A percentile compares a stretch with the other conserved stretches of the same genome.
Evolutionary conservation across 2,797 vertebrate species (phyloP).

Genomic region (Acanthornis magna): DNA sequence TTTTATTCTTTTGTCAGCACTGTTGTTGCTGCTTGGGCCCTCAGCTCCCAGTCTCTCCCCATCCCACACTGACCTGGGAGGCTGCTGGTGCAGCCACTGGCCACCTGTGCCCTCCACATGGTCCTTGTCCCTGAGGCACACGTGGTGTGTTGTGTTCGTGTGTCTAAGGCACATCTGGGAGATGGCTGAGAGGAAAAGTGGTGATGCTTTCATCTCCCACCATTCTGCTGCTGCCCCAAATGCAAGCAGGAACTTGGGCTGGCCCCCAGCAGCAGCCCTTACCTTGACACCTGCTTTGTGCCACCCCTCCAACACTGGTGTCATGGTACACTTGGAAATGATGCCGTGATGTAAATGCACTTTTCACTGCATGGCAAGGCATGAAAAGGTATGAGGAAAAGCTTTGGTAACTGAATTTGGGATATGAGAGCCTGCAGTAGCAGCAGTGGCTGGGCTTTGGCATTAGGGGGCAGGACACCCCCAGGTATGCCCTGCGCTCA

Average conservation of each 20-base stretch:
- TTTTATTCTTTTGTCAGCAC: background rate
- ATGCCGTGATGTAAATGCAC: background rate
- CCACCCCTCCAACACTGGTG: fast-evolving
- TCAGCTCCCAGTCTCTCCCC: background rate
- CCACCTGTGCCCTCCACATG: background rate
- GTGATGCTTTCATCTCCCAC: background rate
- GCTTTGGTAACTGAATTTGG: background rate
- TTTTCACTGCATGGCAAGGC: background rate
- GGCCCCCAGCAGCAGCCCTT: fast-evolving
- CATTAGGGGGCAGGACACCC: conserved; percentile 59
- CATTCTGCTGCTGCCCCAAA: background rate
- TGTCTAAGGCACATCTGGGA: background rate
- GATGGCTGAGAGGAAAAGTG: background rate
- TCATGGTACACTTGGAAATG: background rate
- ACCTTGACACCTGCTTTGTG: background rate
- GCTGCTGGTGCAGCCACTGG: background rate
- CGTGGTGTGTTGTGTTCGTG: background rate
- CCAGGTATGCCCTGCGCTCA: fast-evolving
- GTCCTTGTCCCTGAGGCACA: background rate
- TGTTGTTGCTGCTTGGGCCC: background rate
- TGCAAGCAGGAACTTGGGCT: background rate
- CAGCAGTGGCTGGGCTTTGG: background rate
- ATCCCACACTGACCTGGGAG: background rate
- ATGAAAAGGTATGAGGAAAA: background rate
- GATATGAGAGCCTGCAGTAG: background rate